Evolutionary conservation across 1,140 invertebrate species (phyloP).

Genomic region (Micrasema minimum): DNA sequence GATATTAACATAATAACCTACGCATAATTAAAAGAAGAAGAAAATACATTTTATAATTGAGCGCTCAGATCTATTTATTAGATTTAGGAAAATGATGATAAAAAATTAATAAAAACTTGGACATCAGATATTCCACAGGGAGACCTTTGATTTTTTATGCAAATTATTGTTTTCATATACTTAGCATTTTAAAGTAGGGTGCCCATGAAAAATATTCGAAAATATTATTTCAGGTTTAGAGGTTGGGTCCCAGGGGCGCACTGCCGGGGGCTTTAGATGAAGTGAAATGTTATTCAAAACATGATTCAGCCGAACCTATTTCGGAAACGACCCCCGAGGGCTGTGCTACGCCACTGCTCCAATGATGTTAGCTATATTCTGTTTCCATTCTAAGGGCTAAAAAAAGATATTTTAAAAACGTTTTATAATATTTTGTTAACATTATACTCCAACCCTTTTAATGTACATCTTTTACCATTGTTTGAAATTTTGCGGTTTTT

Average conservation of each 20-base stretch:
- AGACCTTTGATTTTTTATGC: slow-evolving; percentile 2
- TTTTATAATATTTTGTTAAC: no score
- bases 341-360: slow-evolving; percentile 14
- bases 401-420: no score
- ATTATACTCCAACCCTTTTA: no score
- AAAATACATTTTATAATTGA: no score
- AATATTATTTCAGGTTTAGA: slow-evolving; percentile 29
- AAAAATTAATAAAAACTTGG: no score
- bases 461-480: no score
- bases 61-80: no score
- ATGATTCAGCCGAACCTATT: slow-evolving; percentile 53
- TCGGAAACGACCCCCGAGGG: slow-evolving; percentile 49
- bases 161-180: slow-evolving; percentile 27
- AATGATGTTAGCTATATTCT: slow-evolving; percentile 4
- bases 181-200: not conserved
- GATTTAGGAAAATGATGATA: no score
- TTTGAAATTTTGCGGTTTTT: no score
- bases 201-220: slow-evolving; percentile 26
- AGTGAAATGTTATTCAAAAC: slow-evolving; percentile 54
- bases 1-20: no score
- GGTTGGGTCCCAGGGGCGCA: slow-evolving; percentile 39
- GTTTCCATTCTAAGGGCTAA: not conserved
- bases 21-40: no score
- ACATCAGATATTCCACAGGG: no score
- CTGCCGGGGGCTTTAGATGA: slow-evolving; percentile 47